Evolutionary conservation across 2,113 vertebrate species (phyloP).

Genomic region (Paradisaea rubra): DNA sequence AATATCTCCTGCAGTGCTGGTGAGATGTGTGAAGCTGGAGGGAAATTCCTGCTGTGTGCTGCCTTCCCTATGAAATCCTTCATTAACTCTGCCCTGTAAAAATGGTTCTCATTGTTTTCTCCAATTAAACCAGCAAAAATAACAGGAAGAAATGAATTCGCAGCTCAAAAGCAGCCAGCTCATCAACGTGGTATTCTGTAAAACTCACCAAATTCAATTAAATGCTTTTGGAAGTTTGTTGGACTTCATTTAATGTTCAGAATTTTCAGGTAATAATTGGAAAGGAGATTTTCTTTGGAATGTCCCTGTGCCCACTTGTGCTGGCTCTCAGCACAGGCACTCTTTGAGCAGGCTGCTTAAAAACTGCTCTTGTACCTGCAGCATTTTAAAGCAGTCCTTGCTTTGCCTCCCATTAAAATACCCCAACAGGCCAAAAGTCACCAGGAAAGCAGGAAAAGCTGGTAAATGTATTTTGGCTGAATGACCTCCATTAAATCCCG

Average conservation of each 20-base stretch:
- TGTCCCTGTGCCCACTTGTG: not conserved
- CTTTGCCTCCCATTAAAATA: constrained; percentile 9
- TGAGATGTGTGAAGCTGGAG: not conserved
- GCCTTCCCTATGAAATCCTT: not conserved
- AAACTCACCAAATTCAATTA: not conserved
- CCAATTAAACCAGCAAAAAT: not conserved
- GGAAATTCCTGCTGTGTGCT: not conserved
- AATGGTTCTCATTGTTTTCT: not conserved
- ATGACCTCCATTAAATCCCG: not conserved
- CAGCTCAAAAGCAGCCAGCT: not conserved
- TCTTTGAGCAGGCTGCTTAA: not conserved
- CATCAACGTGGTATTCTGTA: not conserved
- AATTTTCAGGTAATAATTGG: not conserved
- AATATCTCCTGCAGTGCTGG: not conserved
- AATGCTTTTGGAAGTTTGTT: not conserved
- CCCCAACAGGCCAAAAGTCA: not conserved
- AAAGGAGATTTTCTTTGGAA: not conserved
- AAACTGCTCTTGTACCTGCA: not conserved
- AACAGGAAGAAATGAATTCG: not conserved
- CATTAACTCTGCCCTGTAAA: not conserved
- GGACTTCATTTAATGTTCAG: not conserved
- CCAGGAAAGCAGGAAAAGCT: not conserved
- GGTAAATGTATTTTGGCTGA: not conserved
- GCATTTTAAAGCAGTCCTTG: not conserved
- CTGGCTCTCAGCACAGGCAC: not conserved